These are phyloP conservation scores for Lochmaea capreae DNA, from an alignment of 2,888 invertebrate species.

Conservation along the genomic window DNA sequence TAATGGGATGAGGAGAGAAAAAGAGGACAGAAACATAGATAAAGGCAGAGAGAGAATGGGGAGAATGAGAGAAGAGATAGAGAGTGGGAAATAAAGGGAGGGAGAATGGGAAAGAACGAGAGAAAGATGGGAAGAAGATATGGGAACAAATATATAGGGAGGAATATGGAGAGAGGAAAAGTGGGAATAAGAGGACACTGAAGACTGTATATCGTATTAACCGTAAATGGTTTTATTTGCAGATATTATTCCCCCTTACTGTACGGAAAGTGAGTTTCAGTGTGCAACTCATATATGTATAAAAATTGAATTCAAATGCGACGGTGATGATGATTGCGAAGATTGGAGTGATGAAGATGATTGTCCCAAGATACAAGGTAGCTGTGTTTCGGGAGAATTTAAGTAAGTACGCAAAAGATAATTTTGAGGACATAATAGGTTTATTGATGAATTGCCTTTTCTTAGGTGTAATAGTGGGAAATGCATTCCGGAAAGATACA, in stretches of 20 bases:
- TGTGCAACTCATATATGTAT: constrained; percentile 81
- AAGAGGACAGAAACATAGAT: too few relatives aligned
- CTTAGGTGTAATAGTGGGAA: constrained; percentile 79
- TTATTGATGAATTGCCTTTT: not conserved
- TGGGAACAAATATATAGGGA: too few relatives aligned
- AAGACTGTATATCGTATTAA: too few relatives aligned
- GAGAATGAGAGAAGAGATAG: too few relatives aligned
- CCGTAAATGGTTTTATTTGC: not conserved
- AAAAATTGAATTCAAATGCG: constrained; percentile 80
- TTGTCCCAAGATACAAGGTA: constrained; percentile 74
- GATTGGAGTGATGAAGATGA: constrained; percentile 89
- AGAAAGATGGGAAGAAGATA: too few relatives aligned
- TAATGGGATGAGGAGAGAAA: too few relatives aligned
- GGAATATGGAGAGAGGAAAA: too few relatives aligned
- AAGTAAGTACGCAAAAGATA: constrained; percentile 67
- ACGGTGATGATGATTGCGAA: constrained; percentile 88
- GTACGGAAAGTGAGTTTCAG: constrained; percentile 80
- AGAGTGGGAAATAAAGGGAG: too few relatives aligned
- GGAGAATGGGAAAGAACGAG: too few relatives aligned
- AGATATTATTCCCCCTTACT: constrained; percentile 70
- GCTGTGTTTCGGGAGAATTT: constrained; percentile 78
- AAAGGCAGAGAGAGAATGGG: too few relatives aligned
- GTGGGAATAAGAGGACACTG: too few relatives aligned
- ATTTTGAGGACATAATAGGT: too few relatives aligned
- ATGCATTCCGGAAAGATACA: constrained; percentile 82